Base-by-base conservation (phyloP, 2,113 vertebrate genomes). In the Callipepla squamata region DNA sequence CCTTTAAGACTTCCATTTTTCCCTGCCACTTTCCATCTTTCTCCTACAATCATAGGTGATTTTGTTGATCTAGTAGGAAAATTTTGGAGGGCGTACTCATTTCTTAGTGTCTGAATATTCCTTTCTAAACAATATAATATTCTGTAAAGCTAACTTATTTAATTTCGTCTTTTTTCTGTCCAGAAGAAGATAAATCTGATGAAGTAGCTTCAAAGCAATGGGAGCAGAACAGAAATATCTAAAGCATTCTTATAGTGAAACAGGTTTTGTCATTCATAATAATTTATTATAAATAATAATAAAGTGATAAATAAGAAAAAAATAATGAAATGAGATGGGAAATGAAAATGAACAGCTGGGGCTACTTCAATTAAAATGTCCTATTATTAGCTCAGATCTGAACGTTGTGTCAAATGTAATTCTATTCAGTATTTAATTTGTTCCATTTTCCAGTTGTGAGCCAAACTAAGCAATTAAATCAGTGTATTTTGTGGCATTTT, bases 1-100 rank as follows among this genome's bases (percentile, higher is more conserved):
- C 7, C 6, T 62, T 61, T 18, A 3, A 0, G 2, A 61, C 69
- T 5, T 51, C 13, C 78, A 5, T 0, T 0, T 65, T 91, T 65
- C 25, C 19, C 17, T 57, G 7, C 0, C 9, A 3, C 6, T 76
- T 67, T 32, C 51, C 11, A 1, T 38, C 13, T 9, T 28, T 78
- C 47, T 58, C 57, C 23, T 62, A 1, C 38, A 9, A 5, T 13
- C 6, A 42, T n/a, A 16, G 11, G 1, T 2, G 81, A 30, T 58
- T 70, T 61, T 74, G 10, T n/a, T 61, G 13, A 63, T 32, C 8
- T 7, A 34, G 3, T 6, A 70, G 9, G 7, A 78, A 74, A 66
- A 1, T 2, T 69, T 45, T 50, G 42, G 42, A 45, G 3, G 77
- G 2, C 1, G 3, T 6, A 62, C 21, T 67, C 62, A n/a, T 10